phyloP scores from a whole-genome alignment of 1,140 invertebrate species.

The Ladona fulva region DNA sequence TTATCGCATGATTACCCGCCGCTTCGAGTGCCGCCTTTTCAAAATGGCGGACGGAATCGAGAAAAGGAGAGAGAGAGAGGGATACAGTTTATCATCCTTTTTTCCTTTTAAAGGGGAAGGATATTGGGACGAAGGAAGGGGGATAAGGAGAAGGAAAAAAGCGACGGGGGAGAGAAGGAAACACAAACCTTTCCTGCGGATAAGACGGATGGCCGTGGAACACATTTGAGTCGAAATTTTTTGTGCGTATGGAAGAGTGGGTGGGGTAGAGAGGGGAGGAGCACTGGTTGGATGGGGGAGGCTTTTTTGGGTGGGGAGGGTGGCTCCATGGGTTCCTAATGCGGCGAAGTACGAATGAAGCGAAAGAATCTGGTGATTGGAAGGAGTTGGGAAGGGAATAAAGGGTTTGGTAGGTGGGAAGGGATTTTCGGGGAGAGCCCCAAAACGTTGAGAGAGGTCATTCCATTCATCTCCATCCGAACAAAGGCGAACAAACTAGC shows the following conservation, averaged over 20 bases:
- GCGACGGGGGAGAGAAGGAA: conserved; percentile 26
- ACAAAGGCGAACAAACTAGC: neutral
- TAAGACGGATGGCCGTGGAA: neutral
- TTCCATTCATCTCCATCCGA: conserved; percentile 6
- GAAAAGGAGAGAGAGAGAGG: neutral
- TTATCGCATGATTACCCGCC: neutral
- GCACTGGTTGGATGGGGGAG: neutral
- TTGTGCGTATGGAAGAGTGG: neutral
- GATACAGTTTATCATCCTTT: no score
- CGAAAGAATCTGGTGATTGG: neutral
- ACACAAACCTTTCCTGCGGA: neutral
- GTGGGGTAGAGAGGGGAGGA: neutral
- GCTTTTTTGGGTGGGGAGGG: neutral
- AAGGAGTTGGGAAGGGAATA: neutral
- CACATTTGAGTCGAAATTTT: neutral
- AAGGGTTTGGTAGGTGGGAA: neutral
- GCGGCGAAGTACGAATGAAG: neutral
- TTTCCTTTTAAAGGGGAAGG: neutral
- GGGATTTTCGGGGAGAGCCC: neutral
- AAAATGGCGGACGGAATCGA: neutral
- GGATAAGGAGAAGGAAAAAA: conserved; percentile 11
- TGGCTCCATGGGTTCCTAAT: neutral
- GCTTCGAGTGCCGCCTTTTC: neutral
- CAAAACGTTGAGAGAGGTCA: neutral
- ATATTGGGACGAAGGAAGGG: neutral